Evolutionary conservation across 2,113 vertebrate species (phyloP).

Genomic region (Phasianus colchicus): DNA sequence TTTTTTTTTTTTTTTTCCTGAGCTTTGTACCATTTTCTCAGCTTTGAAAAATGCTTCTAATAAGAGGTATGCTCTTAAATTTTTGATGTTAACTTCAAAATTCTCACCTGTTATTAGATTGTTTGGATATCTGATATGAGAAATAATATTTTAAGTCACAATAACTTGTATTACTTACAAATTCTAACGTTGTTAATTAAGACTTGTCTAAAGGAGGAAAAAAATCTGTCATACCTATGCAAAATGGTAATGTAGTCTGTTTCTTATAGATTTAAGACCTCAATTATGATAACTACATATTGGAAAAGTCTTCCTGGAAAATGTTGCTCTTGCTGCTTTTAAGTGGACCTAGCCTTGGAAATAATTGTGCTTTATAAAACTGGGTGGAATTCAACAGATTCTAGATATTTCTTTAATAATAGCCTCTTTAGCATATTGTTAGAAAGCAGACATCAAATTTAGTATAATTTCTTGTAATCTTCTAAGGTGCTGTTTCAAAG

Average conservation of each 20-base stretch:
- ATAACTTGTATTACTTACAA: constrained; percentile 44
- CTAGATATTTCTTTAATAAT: background rate
- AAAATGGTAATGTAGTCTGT: constrained; percentile 30
- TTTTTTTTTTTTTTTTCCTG: background rate
- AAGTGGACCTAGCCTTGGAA: background rate
- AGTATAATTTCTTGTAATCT: background rate
- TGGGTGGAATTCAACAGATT: background rate
- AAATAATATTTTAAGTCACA: constrained; percentile 39
- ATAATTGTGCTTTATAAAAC: background rate
- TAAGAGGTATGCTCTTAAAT: background rate
- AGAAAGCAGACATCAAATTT: background rate
- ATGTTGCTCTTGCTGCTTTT: background rate
- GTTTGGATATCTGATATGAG: constrained; percentile 36
- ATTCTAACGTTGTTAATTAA: constrained; percentile 59
- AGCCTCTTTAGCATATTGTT: background rate
- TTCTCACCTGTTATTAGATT: constrained; percentile 17
- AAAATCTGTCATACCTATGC: constrained; percentile 23
- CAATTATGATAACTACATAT: constrained; percentile 27
- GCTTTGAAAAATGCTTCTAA: background rate
- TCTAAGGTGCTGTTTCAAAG: background rate
- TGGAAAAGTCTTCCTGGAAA: constrained; percentile 50
- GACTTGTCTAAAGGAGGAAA: constrained; percentile 14
- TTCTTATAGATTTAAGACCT: constrained; percentile 24
- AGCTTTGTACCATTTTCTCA: background rate
- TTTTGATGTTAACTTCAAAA: background rate